A percentile compares a stretch with the other conserved stretches of the same genome.
These are phyloP conservation scores for Numida meleagris DNA, from an alignment of 2,113 vertebrate species.

Conservation along the genomic window DNA sequence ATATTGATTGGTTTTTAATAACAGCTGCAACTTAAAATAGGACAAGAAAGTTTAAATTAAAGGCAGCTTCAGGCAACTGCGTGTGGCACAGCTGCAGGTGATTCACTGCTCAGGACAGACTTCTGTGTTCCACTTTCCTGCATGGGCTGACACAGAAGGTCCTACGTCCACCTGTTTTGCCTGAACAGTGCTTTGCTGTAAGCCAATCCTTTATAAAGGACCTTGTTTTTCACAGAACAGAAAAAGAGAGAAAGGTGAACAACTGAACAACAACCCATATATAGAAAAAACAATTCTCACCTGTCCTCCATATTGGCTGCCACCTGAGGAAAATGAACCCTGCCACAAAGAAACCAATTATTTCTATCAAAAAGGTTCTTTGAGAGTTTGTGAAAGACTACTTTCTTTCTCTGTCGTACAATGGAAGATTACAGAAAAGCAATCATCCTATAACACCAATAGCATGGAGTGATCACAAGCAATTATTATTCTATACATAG, in stretches of 20 bases:
- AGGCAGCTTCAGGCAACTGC: neutral
- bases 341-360: slow-evolving; percentile 39
- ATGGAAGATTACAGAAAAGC: neutral
- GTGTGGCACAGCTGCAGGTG: neutral
- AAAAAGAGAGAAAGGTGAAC: neutral
- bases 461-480: neutral
- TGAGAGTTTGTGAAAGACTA: neutral
- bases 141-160: neutral
- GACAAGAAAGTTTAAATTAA: neutral
- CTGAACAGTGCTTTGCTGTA: neutral
- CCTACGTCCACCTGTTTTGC: neutral
- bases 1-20: neutral
- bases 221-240: neutral
- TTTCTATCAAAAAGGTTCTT: neutral
- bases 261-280: neutral
- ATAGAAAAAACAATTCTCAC: slow-evolving; percentile 10
- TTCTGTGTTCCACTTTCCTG: neutral
- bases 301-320: slow-evolving; percentile 50
- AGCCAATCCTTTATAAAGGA: neutral
- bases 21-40: neutral
- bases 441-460: neutral
- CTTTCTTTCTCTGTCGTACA: neutral
- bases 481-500: neutral
- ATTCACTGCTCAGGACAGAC: neutral
- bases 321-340: slow-evolving; percentile 22